Evolutionary conservation across 1,140 invertebrate species (phyloP), one percentile per base, ranked within the genome.

Genomic region (Hyles vespertilio): DNA sequence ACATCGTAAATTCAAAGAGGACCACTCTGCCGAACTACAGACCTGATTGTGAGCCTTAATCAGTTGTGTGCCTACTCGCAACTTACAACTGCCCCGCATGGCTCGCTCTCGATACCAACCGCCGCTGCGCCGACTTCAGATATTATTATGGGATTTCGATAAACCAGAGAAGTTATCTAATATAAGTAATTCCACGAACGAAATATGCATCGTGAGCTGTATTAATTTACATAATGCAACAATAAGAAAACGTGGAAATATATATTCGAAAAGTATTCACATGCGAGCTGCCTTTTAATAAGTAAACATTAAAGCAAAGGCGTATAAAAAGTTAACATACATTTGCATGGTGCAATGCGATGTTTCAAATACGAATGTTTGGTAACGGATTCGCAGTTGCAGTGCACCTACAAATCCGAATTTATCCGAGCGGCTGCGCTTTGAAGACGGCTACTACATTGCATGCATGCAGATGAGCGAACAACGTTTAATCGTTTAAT

Each of bases 1-100:
- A 88, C 85, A 81, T 88, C 85, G 85, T 87, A 87, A 87, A 87
- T 87, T 81, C 84, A 79, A 81, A 84, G 79, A 75, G 82, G 82
- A 79, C 77, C 36, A 63, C 81, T 74, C 76, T 76, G 74, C 79
- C 82, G 74, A 86, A 85, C 83, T 83, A 76, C 81, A 81, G 74
- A 78, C 82, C 82, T 84, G 84, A 88, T 85, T 88, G 81, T 88
- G 81, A 66, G 80, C 77, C 73, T 81, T 85, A 88, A 86, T 86
- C 82, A 83, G 72, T 81, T 74, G 74, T 74, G 66, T 72, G 75
- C 77, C 75, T 73, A 72, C 73, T 68, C 69, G 63, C 56, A 58
- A 55, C 61, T 58, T 63, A 40, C 36, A 40, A 40, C 36, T 40
- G 36, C 36, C 36, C 36, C 8, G 36, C 36, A 40, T 40, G 36